Evolutionary conservation across 2,113 vertebrate genomes (phyloP).

Genomic region (Ursus arctos): DNA sequence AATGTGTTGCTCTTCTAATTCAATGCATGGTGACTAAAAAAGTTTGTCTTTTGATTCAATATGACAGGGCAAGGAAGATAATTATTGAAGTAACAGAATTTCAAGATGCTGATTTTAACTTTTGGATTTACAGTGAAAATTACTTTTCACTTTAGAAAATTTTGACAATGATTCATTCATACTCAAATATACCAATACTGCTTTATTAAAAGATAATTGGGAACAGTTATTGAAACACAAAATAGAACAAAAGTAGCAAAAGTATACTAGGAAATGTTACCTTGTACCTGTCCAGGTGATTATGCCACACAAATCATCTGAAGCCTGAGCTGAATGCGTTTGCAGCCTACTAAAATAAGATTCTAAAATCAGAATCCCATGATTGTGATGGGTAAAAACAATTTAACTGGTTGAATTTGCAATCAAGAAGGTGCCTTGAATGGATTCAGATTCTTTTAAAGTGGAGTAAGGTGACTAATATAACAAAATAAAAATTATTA

Average conservation of each 20-base stretch:
- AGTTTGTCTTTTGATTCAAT: neutral
- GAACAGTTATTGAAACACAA: neutral
- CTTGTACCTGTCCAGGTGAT: neutral
- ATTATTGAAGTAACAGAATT: neutral
- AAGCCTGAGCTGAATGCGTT: conserved; percentile 6
- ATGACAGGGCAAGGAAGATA: neutral
- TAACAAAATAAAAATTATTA: too few relatives aligned
- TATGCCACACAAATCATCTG: neutral
- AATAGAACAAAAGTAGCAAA: neutral
- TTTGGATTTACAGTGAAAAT: conserved; percentile 18
- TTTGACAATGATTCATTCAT: neutral
- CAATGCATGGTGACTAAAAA: neutral
- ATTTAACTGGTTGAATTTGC: conserved; percentile 63
- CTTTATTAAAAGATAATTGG: conserved; percentile 42
- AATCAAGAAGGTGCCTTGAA: conserved; percentile 47
- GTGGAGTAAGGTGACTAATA: neutral
- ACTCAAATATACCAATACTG: neutral
- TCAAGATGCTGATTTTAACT: neutral
- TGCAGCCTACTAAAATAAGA: conserved; percentile 47
- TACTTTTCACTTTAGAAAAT: conserved; percentile 41
- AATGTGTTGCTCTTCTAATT: conserved; percentile 34
- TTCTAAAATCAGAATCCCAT: conserved; percentile 25
- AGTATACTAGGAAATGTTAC: neutral
- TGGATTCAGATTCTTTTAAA: conserved; percentile 77
- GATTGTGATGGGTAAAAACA: neutral